phyloP scores from a whole-genome alignment of 1,140 invertebrate species.

The Phthorimaea operculella region DNA sequence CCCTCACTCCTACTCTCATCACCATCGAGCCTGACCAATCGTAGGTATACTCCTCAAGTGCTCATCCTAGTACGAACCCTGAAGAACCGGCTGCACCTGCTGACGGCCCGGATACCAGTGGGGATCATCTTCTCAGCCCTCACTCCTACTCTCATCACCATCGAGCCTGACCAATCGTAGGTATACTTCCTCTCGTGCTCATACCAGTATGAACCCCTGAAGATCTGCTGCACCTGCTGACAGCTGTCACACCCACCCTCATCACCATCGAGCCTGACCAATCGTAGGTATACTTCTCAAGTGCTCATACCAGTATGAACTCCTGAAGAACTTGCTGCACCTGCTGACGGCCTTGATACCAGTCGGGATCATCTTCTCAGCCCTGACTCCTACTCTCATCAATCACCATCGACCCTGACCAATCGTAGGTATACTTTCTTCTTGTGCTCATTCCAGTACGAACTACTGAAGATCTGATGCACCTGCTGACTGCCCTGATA shows the following conservation, averaged over 20 bases:
- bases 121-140: conserved; percentile 69
- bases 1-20: conserved; percentile 68
- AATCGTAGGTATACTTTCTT: not conserved
- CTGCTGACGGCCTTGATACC: conserved; percentile 68
- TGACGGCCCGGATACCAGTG: conserved; percentile 69
- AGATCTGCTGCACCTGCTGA: not conserved
- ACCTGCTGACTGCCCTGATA: conserved; percentile 66
- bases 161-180: conserved; percentile 17
- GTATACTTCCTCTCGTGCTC: not conserved
- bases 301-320: too few relatives aligned
- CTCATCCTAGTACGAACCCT: conserved; percentile 20
- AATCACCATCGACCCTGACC: conserved; percentile 51
- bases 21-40: conserved; percentile 32
- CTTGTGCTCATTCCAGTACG: too few relatives aligned
- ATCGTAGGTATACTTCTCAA: too few relatives aligned
- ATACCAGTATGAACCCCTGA: not conserved
- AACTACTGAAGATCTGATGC: conserved; percentile 30
- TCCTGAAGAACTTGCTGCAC: too few relatives aligned
- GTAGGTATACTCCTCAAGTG: not conserved
- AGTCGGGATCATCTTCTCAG: conserved; percentile 68
- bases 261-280: too few relatives aligned
- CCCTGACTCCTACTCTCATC: conserved; percentile 68
- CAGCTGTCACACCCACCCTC: not conserved
- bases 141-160: conserved; percentile 67
- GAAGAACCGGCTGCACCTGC: conserved; percentile 63